Conservation (phyloP, 2,888 invertebrate genomes). For the Pterostichus madidus region DNA sequence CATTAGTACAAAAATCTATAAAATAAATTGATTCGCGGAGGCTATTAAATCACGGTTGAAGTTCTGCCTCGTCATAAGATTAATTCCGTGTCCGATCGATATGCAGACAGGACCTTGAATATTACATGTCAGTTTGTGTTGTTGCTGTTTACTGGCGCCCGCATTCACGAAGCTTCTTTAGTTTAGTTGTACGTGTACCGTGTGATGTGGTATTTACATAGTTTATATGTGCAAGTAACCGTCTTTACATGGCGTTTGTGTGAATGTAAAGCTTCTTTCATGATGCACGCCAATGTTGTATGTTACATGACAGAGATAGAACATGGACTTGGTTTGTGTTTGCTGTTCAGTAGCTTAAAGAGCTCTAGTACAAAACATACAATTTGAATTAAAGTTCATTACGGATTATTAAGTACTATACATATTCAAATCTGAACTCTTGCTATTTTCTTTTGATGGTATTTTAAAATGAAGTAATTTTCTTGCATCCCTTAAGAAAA, state of each 20-base stretch:
- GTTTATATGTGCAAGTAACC: constrained; percentile 30
- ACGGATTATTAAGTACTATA: background rate
- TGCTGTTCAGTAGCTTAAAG: background rate
- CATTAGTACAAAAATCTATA: constrained; percentile 17
- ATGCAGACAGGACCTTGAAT: constrained; percentile 11
- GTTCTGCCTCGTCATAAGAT: constrained; percentile 44
- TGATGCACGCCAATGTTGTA: background rate
- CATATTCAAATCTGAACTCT: too few relatives aligned
- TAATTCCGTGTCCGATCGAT: constrained; percentile 42
- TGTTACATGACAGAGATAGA: background rate
- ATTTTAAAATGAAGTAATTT: too few relatives aligned
- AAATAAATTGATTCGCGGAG: constrained; percentile 10
- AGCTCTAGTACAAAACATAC: background rate
- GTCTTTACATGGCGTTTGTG: constrained; percentile 24
- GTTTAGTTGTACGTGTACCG: background rate
- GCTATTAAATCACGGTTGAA: constrained; percentile 16
- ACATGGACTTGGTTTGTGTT: background rate
- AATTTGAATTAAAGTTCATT: background rate
- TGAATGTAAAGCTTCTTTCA: constrained; percentile 24
- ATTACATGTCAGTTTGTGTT: constrained; percentile 13
- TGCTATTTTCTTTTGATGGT: too few relatives aligned
- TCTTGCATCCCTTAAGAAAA: too few relatives aligned
- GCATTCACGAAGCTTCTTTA: constrained; percentile 19
- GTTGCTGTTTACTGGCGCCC: constrained; percentile 5
- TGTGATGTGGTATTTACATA: constrained; percentile 28